phyloP scores from a whole-genome alignment of 2,888 invertebrate species.

The Caradrina clavipalpis region DNA sequence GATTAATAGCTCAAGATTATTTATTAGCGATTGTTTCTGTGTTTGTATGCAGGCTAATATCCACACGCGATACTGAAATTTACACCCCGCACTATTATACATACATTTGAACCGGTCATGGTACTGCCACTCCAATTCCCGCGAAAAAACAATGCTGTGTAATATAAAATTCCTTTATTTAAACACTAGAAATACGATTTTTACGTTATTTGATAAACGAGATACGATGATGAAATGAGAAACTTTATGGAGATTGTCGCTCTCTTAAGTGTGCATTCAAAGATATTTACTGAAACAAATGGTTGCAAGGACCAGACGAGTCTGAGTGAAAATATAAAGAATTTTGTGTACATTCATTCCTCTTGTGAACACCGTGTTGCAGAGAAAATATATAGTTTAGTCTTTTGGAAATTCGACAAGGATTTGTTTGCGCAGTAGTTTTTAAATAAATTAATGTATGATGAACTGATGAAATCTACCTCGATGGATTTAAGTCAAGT shows the following conservation, averaged over 20 bases:
- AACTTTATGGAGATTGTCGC: conserved; percentile 60
- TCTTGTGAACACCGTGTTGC: background rate
- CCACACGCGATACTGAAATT: conserved; percentile 45
- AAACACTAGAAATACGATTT: conserved; percentile 21
- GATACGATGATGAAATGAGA: conserved; percentile 49
- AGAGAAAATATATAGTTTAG: background rate
- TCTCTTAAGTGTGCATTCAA: conserved; percentile 44
- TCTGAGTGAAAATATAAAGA: conserved; percentile 32
- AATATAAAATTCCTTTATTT: conserved; percentile 6
- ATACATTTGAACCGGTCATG: conserved; percentile 44
- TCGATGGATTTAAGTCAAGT: no score
- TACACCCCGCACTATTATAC: conserved; percentile 2
- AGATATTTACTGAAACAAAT: conserved; percentile 30
- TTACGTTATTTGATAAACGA: conserved; percentile 28
- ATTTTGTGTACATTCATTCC: background rate
- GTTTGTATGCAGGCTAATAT: conserved; percentile 31
- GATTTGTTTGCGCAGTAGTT: conserved; percentile 26
- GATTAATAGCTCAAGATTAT: conserved; percentile 28
- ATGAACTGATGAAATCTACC: no score
- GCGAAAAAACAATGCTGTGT: conserved; percentile 16
- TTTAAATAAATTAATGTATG: background rate
- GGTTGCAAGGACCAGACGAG: conserved; percentile 15
- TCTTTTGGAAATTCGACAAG: conserved; percentile 1
- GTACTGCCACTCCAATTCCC: conserved; percentile 41
- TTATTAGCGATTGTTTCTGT: conserved; percentile 29